Evolutionary conservation across 2,888 invertebrate genomes (phyloP).

Genomic region (Yponomeuta plumbellus): DNA sequence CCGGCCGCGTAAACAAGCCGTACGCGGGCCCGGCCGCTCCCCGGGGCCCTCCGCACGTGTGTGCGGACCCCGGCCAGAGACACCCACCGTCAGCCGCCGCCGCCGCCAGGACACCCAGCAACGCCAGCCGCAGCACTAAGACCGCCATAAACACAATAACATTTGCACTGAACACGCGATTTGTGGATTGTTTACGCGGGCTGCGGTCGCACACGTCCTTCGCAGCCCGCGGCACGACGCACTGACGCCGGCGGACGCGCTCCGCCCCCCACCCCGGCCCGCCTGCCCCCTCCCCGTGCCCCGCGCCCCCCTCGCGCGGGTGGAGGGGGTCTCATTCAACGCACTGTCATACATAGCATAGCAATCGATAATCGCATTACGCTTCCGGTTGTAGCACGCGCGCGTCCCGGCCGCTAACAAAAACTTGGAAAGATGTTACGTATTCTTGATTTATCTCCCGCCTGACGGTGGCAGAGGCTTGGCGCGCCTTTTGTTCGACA

Average conservation of each 20-base stretch:
- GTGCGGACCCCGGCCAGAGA: constrained; percentile 39
- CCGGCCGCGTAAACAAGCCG: constrained; percentile 50
- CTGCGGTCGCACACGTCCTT: constrained; percentile 50
- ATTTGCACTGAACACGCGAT: constrained; percentile 78
- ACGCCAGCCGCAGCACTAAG: constrained; percentile 83
- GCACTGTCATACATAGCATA: constrained; percentile 75
- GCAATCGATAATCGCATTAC: constrained; percentile 75
- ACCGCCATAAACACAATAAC: constrained; percentile 87
- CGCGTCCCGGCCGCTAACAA: constrained; percentile 36
- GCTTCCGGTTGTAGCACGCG: constrained; percentile 70
- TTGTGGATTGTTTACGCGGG: constrained; percentile 57
- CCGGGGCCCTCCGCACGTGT: constrained; percentile 24
- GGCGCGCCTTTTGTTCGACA: background rate
- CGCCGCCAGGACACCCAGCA: constrained; percentile 70
- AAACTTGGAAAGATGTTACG: constrained; percentile 32
- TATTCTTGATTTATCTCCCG: constrained; percentile 13
- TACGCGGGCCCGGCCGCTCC: constrained; percentile 49
- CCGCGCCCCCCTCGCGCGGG: constrained; percentile 24
- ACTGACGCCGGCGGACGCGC: constrained; percentile 55
- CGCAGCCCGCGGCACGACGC: constrained; percentile 40
- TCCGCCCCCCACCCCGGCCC: constrained; percentile 28
- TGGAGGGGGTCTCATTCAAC: constrained; percentile 48
- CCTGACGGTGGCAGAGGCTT: background rate
- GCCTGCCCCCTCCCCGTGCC: constrained; percentile 36
- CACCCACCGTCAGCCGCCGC: constrained; percentile 65